Evolutionary conservation across 2,113 vertebrate genomes (phyloP).

Genomic region (Aegithalos caudatus): DNA sequence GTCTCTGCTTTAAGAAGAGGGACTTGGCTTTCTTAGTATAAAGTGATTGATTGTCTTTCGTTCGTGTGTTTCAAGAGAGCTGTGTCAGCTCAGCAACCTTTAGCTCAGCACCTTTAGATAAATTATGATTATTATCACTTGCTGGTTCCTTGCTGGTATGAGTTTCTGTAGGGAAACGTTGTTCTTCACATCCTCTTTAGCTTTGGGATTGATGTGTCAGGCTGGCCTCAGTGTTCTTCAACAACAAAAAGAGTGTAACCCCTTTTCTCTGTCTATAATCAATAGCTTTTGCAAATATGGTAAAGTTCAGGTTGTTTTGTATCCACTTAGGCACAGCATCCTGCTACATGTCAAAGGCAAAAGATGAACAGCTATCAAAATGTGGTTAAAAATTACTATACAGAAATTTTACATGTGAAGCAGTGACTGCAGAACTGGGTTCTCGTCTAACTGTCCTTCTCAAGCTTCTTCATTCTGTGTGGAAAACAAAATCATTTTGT

Average conservation of each 20-base stretch:
- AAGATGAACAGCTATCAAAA: background rate
- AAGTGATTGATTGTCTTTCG: accelerated
- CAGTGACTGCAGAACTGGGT: background rate
- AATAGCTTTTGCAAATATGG: background rate
- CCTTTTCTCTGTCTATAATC: background rate
- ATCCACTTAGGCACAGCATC: background rate
- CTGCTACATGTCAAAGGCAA: background rate
- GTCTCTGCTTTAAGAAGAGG: background rate
- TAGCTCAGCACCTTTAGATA: background rate
- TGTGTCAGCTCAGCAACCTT: background rate
- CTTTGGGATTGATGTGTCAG: background rate
- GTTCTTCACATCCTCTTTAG: background rate
- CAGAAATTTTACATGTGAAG: background rate
- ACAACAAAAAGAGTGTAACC: background rate
- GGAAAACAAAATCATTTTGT: background rate
- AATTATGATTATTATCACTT: background rate
- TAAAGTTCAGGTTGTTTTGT: background rate
- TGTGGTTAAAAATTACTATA: background rate
- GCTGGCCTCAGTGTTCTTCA: background rate
- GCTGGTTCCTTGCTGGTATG: background rate
- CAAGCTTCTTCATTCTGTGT: background rate
- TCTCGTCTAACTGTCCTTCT: background rate
- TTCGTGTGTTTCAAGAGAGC: background rate
- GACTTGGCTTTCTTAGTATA: background rate
- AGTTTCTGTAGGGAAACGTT: background rate